Evolutionary conservation across 30 jellyfish, hydroid and myxozoan species (phyloP).

Genomic region (Turritopsis dohrnii): DNA sequence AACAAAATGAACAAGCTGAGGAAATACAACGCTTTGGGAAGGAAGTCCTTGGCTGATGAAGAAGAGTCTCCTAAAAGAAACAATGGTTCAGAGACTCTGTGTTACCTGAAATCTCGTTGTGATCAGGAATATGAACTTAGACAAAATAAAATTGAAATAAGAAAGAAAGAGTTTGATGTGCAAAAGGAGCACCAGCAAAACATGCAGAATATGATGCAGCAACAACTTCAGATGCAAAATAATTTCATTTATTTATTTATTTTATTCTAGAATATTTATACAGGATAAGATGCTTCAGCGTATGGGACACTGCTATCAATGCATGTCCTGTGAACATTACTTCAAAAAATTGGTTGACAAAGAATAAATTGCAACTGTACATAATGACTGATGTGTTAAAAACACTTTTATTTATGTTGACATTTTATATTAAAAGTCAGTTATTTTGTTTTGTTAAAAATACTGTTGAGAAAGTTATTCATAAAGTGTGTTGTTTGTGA

Average conservation of each 20-base stretch:
- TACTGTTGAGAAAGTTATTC: background rate
- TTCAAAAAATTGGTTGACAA: background rate
- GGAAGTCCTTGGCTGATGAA: background rate
- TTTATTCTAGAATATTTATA: too few relatives aligned
- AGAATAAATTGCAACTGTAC: background rate
- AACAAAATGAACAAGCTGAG: constrained; percentile 28
- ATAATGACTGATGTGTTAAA: too few relatives aligned
- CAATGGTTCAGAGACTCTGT: constrained; percentile 31
- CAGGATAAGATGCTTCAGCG: too few relatives aligned
- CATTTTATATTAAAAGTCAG: background rate
- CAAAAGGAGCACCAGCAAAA: background rate
- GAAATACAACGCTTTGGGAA: constrained; percentile 29
- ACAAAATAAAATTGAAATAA: constrained; percentile 20
- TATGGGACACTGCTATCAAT: too few relatives aligned
- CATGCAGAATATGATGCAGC: background rate
- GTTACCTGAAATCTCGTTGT: constrained; percentile 21
- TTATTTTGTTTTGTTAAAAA: background rate
- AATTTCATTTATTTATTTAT: too few relatives aligned
- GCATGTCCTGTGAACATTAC: background rate
- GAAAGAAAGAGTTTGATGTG: constrained; percentile 19
- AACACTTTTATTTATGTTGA: background rate
- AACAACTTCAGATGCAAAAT: background rate
- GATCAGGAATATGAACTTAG: constrained; percentile 21
- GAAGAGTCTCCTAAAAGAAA: background rate
- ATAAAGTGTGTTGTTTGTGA: background rate